Evolutionary conservation across 2,888 invertebrate species (phyloP).

Genomic region (Ornithoptera alexandrae): DNA sequence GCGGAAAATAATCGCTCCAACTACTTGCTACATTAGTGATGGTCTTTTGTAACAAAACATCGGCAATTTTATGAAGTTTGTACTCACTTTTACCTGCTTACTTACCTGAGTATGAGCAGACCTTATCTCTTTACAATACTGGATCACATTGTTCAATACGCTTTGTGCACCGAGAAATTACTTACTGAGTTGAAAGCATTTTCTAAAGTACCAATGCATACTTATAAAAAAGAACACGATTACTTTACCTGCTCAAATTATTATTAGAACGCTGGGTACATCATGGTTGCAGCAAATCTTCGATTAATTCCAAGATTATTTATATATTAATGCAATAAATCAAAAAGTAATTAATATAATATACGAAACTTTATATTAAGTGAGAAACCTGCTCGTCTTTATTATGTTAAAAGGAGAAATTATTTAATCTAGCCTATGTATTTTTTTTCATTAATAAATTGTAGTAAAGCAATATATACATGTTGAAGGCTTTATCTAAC

Average conservation of each 20-base stretch:
- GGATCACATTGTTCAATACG: slow-evolving; percentile 22
- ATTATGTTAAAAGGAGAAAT: too few relatives aligned
- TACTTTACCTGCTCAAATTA: slow-evolving; percentile 21
- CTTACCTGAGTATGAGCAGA: slow-evolving; percentile 16
- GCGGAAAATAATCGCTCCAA: neutral
- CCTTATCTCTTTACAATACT: slow-evolving; percentile 21
- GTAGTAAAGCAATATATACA: too few relatives aligned
- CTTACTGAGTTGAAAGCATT: slow-evolving; percentile 18
- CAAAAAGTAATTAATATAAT: neutral
- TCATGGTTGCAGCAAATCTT: neutral
- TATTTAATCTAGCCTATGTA: too few relatives aligned
- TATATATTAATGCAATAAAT: neutral
- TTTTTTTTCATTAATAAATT: too few relatives aligned
- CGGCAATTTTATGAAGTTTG: neutral
- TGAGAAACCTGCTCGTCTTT: too few relatives aligned
- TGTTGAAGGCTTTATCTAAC: too few relatives aligned
- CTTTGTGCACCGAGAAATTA: slow-evolving; percentile 24
- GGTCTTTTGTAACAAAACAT: neutral
- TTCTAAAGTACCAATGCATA: slow-evolving; percentile 13
- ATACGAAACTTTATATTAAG: neutral
- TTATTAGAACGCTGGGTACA: slow-evolving; percentile 10
- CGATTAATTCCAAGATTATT: neutral
- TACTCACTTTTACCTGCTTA: slow-evolving; percentile 12
- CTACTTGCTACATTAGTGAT: neutral
- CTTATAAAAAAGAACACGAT: slow-evolving; percentile 3